Evolutionary conservation across 2,113 vertebrate genomes (phyloP), one percentile per base, ranked within the genome.

Genomic region (Ammospiza nelsoni): DNA sequence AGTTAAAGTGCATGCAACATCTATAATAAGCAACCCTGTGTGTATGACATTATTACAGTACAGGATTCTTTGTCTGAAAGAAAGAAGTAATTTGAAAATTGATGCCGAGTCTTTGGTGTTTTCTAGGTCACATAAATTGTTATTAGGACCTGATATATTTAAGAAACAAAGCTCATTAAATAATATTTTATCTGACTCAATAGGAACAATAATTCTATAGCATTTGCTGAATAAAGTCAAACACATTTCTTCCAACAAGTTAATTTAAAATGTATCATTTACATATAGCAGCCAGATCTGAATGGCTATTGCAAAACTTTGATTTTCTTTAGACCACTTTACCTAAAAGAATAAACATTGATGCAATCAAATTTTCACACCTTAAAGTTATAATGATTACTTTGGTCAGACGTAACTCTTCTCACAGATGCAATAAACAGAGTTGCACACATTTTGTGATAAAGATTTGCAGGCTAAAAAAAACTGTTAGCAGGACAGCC

Each of bases 51-150:
- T 94, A 95, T 97, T 97, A 95, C 80, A 86, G 93, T 93, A 92
- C 76, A 90, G 80, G 44, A 82, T 71, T 96, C 83, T 93, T 74
- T 62, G 76, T 77, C 44, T 81, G 85, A 96, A 95, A 96, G 94
- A 88, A 93, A 97, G 65, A 94, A 86, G 86, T 39, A 33, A 92
- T 91, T 92, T 88, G 65, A 93, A 91, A 96, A 93, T 43, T 52
- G 77, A 91, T 91, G 95, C 93, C 91, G 94, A 82, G 63, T 67
- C 85, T 80, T 90, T 73, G 59, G 90, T 81, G 88, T 92, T 95
- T 95, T 96, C 87, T 95, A 95, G 91, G 91, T 95, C 92, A 97
- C 95, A 67, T 63, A 95, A 95, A 93, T 87, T 91, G 74, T 89
- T 92, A 94, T 92, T 95, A 80, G 63, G 33, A 85, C 11, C 15